A percentile compares a stretch with the other conserved stretches of the same genome.
Conservation (phyloP, 1,140 invertebrate species). For the Amyelois transitella region DNA sequence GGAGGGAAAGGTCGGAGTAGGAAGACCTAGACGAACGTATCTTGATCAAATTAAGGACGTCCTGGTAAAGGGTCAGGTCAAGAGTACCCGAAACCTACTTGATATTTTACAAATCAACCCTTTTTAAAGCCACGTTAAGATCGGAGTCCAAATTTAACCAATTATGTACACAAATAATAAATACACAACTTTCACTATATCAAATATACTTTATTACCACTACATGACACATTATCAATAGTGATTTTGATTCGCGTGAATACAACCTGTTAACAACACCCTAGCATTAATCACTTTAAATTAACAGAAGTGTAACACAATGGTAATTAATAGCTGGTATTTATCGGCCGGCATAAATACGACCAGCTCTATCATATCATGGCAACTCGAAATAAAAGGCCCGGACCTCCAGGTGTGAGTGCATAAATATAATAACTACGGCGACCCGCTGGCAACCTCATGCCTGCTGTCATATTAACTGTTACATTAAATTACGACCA, state of each 20-base stretch:
- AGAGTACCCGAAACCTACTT: too few relatives aligned
- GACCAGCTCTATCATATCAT: conserved; percentile 46
- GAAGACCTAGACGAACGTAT: too few relatives aligned
- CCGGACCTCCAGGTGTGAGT: conserved; percentile 69
- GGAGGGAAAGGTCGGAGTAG: too few relatives aligned
- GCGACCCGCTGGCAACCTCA: conserved; percentile 68
- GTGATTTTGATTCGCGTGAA: not conserved
- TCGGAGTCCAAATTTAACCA: too few relatives aligned
- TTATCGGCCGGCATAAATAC: conserved; percentile 63
- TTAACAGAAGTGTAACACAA: conserved; percentile 65
- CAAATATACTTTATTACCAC: too few relatives aligned
- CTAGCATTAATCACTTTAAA: conserved; percentile 54
- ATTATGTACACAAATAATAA: too few relatives aligned
- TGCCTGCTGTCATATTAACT: conserved; percentile 73
- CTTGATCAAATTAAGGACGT: too few relatives aligned
- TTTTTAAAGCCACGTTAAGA: too few relatives aligned
- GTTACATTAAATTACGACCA: conserved; percentile 73
- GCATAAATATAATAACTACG: conserved; percentile 66
- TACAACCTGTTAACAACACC: not conserved
- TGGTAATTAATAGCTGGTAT: conserved; percentile 68
- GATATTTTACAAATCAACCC: too few relatives aligned
- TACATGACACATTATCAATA: too few relatives aligned
- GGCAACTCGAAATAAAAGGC: conserved; percentile 56
- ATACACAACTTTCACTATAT: too few relatives aligned
- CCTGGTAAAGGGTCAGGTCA: too few relatives aligned